Conservation (phyloP, 1,140 invertebrate genomes). For the Plectrocnemia conspersa region DNA sequence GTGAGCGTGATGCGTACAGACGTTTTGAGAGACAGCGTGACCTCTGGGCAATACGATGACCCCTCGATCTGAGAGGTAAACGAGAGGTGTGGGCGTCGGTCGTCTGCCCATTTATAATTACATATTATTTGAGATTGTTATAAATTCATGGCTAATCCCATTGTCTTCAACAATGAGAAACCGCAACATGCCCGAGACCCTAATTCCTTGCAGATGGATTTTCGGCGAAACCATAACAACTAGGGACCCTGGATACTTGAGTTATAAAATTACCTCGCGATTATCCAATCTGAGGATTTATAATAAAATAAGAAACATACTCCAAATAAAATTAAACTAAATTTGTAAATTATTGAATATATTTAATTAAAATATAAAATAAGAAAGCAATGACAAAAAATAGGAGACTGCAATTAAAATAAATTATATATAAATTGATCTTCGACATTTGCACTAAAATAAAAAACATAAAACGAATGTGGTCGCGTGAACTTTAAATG, state of each 20-base stretch:
- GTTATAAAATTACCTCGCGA: background rate
- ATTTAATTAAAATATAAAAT: too few relatives aligned
- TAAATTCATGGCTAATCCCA: constrained; percentile 2
- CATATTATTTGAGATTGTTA: constrained; percentile 9
- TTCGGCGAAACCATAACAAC: too few relatives aligned
- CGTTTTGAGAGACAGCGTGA: too few relatives aligned
- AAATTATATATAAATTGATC: too few relatives aligned
- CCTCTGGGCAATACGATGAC: constrained; percentile 5
- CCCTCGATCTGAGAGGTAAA: background rate
- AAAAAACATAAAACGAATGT: too few relatives aligned
- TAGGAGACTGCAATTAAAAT: too few relatives aligned
- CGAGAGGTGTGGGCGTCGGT: constrained; percentile 6
- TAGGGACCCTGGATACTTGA: background rate
- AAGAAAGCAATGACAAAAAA: too few relatives aligned
- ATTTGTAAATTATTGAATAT: too few relatives aligned
- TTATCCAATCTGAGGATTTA: background rate
- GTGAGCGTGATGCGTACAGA: too few relatives aligned
- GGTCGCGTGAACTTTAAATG: too few relatives aligned
- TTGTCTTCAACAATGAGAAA: background rate
- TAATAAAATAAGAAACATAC: background rate
- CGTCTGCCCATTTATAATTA: constrained; percentile 10
- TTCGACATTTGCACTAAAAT: too few relatives aligned
- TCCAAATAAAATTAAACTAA: background rate
- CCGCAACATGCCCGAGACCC: background rate
- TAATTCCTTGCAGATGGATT: constrained; percentile 4